Evolutionary conservation across 1,140 invertebrate species (phyloP), one percentile per base, ranked within the genome.

Genomic region (Homarus americanus): DNA sequence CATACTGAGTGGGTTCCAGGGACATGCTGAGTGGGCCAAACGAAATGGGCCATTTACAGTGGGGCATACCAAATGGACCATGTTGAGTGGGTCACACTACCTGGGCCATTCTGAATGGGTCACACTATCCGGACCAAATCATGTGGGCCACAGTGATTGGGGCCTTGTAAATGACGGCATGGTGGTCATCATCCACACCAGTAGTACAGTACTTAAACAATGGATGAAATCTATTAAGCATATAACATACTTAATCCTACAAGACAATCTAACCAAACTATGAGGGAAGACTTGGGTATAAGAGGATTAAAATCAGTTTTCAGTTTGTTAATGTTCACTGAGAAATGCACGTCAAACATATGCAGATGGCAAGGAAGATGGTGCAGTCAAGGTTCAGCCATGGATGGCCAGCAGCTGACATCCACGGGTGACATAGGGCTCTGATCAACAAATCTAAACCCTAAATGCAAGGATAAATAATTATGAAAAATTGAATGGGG

Each of bases 361-460:
- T 63, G 63, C 28, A 32, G 32, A 69, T 9, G 36, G 10, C 4
- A 34, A 41, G 36, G 38, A 41, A 78, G 12, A 34, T 41, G 20
- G 28, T 10, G 32, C 1, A 41, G 38, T 32, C 5, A 32, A n/a
- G 40, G 40, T 53, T 80, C 53, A 53, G 5, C 41, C 41, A 80
- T 80, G 76, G 38, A 15, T 79, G 76, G 76, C 40, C 76, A 79
- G 76, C 76, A 79, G 76, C 38, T 79, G 76, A 79, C 76, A 79
- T 44, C 76, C 76, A 79, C 5, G 78, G 40, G 36, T 40, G 63
- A 69, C n/a, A 28, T 69, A 32, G 28, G 63, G 63, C 5, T 69
- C 32, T 9, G 3, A 32, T 4, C 32, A 24, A 69, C 9, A 69
- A 69, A 24, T 32, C 63, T 9, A 32, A 69, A 32, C 28, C 63